Evolutionary conservation across 2,113 vertebrate genomes (phyloP), one percentile per base, ranked within the genome.

Genomic region (Pimephales promelas): DNA sequence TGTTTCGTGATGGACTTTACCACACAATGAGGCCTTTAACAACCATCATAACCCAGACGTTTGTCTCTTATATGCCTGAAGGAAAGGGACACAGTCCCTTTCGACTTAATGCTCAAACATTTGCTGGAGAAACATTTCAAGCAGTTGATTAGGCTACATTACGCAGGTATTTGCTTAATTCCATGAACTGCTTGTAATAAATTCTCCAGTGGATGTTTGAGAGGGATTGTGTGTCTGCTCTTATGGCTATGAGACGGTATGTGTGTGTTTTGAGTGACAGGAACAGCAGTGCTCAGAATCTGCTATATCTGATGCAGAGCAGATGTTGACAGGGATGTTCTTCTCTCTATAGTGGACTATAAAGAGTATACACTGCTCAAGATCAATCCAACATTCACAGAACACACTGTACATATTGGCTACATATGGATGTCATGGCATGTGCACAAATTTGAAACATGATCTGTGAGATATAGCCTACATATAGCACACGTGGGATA

Each of bases 401-500:
- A 66, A 36, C 18, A 36, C 13, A 36, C 28, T 36, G 64, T 40
- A 22, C 4, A 11, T 68, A 22, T 10, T 22, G 18, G 47, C 9
- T 16, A 18, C 16, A 28, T 26, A 10, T 6, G 56, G 3, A 16
- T 61, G 79, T 54, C 79, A 73, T 28, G 79, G 61, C 79, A 73
- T 28, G 26, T 24, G n/a, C 64, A 18, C 20, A 34, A 72, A 36
- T 81, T 54, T 85, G n/a, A 75, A 36, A 82, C 31, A n/a, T 71
- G 64, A 66, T 40, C 64, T 86, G 87, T 62, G 47, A 56, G 45
- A 77, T 34, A 54, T 59, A n/a, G n/a, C n/a, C n/a, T n/a, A 74
- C 40, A 40, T 47, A 62, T 54, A 72, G 68, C 47, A 85, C 57
- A 83, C 34, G 52, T 64, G 85, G 34, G 72, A 77, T 85, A 78